phyloP scores from a whole-genome alignment of 2,888 invertebrate species.

The Diarsia dahlii region DNA sequence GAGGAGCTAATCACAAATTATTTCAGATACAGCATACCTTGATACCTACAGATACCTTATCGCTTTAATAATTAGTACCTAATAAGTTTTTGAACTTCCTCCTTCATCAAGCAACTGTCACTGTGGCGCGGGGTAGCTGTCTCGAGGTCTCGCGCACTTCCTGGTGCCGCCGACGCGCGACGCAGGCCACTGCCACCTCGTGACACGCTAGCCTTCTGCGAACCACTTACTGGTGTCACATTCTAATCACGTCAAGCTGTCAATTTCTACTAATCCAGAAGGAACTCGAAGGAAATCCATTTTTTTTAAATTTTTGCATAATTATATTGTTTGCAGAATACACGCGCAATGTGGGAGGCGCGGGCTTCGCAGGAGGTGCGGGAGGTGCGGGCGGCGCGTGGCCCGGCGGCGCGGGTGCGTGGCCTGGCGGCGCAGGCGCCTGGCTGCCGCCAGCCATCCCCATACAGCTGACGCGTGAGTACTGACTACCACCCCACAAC shows the following conservation, averaged over 20 bases:
- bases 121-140: neutral
- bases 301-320: neutral
- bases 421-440: constrained; percentile 28
- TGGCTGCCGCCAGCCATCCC: constrained; percentile 68
- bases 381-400: constrained; percentile 34
- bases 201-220: constrained; percentile 10
- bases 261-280: neutral
- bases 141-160: constrained; percentile 16
- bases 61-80: neutral
- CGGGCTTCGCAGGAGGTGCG: constrained; percentile 39
- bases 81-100: neutral
- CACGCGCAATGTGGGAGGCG: constrained; percentile 41
- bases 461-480: constrained; percentile 66
- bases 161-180: neutral
- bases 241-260: neutral
- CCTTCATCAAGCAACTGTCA: constrained; percentile 1
- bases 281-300: neutral
- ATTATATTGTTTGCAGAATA: constrained; percentile 62
- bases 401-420: constrained; percentile 2
- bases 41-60: neutral
- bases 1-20: neutral
- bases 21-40: neutral
- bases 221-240: neutral
- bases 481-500: neutral
- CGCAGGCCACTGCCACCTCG: neutral